Base-by-base conservation (phyloP, 30 jellyfish, hydroid and myxozoan species). In the Catostylus mosaicus region DNA sequence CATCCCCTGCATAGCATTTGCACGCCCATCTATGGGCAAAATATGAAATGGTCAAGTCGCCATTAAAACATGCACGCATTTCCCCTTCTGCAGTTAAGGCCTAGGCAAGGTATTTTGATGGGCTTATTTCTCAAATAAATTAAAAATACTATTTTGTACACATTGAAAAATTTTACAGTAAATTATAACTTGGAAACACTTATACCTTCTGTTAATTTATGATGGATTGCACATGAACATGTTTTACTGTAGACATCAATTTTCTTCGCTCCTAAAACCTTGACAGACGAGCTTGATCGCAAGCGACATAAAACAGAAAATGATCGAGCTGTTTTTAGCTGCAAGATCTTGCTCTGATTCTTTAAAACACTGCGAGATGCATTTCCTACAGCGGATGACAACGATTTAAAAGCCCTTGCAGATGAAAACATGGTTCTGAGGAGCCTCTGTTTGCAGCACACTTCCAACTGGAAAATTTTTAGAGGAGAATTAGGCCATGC, bases 201-300 rank as follows among this genome's bases (percentile, higher is more conserved):
- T 18, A n/a, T 56, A 80, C 90, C 90, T 80, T 80, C 90, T 20
- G 90, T 80, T 20, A 80, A 35, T 59, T 80, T 80, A 24, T 80
- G 90, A 51, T 80, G 90, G 3, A 80, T 36, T 22, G 76, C 90
- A 66, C 90, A 80, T 3, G 90, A 45, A 35, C 90, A 80, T 3
- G 82, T 66, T 47, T 80, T 80, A 71, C 82, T 51, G 76, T 37
- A 51, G 16, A 33, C 63, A 23, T 47, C 36, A 3, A 50, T 22
- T 22, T 50, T 62, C 29, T 54, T 80, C 12, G 90, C 69, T 31
- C 78, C 82, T 0, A 79, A 59, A 0, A 79, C 63, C 77, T 75
- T 75, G 71, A 73, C 22, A 30, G 89, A 78, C n/a, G 89, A 62
- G 24, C 89, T 78, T 1, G 72, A 78, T 10, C 89, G 74, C 61